Conservation (phyloP, 2,888 invertebrate genomes). For the Hyles lineata region DNA sequence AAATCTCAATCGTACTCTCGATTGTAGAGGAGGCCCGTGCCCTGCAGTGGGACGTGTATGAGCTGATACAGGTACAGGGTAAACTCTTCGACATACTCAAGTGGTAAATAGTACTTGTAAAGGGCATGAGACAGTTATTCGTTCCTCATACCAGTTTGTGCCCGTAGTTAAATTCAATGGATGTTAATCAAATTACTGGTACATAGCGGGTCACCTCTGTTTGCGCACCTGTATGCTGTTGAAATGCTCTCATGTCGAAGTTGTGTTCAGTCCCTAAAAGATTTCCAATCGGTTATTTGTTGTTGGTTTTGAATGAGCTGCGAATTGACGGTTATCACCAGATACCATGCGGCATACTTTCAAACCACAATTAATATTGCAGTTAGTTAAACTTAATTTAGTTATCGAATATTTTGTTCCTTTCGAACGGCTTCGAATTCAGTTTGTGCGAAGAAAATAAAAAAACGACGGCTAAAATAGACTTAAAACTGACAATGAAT, state of each 20-base stretch:
- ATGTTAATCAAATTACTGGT: conserved; percentile 18
- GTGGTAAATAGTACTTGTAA: neutral
- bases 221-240: conserved; percentile 21
- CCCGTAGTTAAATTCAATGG: neutral
- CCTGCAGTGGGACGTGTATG: too few species aligned
- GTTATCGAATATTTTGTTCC: too few species aligned
- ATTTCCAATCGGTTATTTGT: neutral
- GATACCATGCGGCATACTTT: neutral
- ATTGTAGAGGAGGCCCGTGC: too few species aligned
- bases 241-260: neutral
- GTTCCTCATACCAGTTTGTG: neutral
- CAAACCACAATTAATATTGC: too few species aligned
- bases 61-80: neutral
- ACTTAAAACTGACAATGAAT: too few species aligned
- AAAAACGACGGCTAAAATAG: too few species aligned
- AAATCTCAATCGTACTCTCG: too few species aligned
- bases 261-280: neutral
- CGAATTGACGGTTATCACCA: too few species aligned
- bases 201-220: neutral
- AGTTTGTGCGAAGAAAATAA: too few species aligned
- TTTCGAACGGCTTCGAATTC: too few species aligned
- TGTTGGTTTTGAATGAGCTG: too few species aligned
- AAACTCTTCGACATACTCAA: neutral
- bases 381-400: too few species aligned
- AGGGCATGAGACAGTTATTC: conserved; percentile 10